Percentiles rank a stretch among this genome's conserved stretches.
phyloP scores from a whole-genome alignment of 2,797 vertebrate genomes.

The Philypnodon macrostomus region DNA sequence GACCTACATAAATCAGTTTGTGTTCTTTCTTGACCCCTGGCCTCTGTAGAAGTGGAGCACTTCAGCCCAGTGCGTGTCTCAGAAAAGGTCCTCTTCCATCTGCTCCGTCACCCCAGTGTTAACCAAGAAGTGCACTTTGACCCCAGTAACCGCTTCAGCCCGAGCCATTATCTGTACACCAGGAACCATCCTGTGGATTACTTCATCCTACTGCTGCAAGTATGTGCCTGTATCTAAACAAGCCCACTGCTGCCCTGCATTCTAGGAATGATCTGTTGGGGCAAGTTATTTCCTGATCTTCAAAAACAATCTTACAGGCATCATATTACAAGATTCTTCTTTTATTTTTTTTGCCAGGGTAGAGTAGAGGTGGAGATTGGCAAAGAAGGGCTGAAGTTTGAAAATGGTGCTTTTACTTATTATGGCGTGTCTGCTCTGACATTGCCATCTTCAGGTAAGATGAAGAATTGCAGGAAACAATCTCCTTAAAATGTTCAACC shows the following conservation, averaged over 20 bases:
- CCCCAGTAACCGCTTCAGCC: slow-evolving; percentile 76
- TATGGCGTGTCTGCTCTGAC: slow-evolving; percentile 88
- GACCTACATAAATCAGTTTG: too few species aligned
- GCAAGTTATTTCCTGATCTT: background rate
- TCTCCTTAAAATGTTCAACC: background rate
- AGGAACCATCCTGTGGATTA: slow-evolving; percentile 90
- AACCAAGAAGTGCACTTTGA: slow-evolving; percentile 92
- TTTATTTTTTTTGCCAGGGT: slow-evolving; percentile 71
- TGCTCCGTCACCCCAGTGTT: slow-evolving; percentile 88
- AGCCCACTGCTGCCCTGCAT: background rate
- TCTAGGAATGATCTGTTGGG: background rate
- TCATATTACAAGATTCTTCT: background rate
- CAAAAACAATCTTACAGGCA: background rate
- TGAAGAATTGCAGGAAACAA: slow-evolving; percentile 3
- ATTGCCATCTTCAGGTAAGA: slow-evolving; percentile 83
- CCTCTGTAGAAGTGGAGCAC: slow-evolving; percentile 85
- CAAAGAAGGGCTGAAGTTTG: slow-evolving; percentile 91
- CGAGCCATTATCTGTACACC: slow-evolving; percentile 87
- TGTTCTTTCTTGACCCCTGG: slow-evolving; percentile 14
- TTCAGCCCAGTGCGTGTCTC: slow-evolving; percentile 84
- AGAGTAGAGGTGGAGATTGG: slow-evolving; percentile 93
- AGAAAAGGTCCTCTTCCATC: slow-evolving; percentile 87
- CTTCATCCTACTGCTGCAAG: slow-evolving; percentile 91
- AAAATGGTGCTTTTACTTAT: slow-evolving; percentile 91
- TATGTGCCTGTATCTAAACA: slow-evolving; percentile 26